Evolutionary conservation across 1,140 invertebrate genomes (phyloP).

Genomic region (Aricia agestis): DNA sequence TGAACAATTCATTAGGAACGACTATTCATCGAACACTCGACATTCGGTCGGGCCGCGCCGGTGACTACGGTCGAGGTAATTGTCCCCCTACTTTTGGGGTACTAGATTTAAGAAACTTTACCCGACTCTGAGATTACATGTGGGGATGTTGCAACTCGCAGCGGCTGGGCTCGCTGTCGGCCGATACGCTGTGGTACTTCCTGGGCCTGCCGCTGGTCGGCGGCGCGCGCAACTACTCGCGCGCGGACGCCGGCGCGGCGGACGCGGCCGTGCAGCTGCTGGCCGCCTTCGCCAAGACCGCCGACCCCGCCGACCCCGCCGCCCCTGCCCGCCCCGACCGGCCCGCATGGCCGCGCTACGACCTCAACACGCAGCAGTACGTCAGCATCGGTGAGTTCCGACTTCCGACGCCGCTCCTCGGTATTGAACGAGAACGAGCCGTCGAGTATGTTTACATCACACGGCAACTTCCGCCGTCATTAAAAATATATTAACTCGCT

Average conservation of each 20-base stretch:
- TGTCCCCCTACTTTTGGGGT: too few relatives aligned
- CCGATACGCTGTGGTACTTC: slow-evolving; percentile 91
- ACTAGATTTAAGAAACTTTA: too few relatives aligned
- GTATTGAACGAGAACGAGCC: too few relatives aligned
- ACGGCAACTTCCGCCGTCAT: slow-evolving; percentile 7
- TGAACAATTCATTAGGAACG: slow-evolving; percentile 11
- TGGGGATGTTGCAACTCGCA: slow-evolving; percentile 43
- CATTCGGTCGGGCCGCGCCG: neutral
- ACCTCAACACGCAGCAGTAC: slow-evolving; percentile 85
- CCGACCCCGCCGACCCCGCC: slow-evolving; percentile 79
- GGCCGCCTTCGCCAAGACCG: slow-evolving; percentile 77
- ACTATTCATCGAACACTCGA: neutral
- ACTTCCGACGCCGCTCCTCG: neutral
- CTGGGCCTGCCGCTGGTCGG: slow-evolving; percentile 89
- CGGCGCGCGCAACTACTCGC: slow-evolving; percentile 81
- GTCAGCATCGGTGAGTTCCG: slow-evolving; percentile 81
- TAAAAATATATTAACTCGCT: neutral
- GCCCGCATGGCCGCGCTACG: slow-evolving; percentile 82
- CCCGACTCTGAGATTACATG: too few relatives aligned
- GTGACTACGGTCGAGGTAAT: neutral
- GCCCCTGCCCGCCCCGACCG: slow-evolving; percentile 77
- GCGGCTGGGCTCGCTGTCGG: slow-evolving; percentile 87
- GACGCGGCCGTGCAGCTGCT: slow-evolving; percentile 84
- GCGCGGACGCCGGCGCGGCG: slow-evolving; percentile 84
- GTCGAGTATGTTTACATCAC: neutral